These are phyloP conservation scores for Orientallactaga bullata DNA, from an alignment of 2,113 vertebrate genomes.

Conservation along the genomic window DNA sequence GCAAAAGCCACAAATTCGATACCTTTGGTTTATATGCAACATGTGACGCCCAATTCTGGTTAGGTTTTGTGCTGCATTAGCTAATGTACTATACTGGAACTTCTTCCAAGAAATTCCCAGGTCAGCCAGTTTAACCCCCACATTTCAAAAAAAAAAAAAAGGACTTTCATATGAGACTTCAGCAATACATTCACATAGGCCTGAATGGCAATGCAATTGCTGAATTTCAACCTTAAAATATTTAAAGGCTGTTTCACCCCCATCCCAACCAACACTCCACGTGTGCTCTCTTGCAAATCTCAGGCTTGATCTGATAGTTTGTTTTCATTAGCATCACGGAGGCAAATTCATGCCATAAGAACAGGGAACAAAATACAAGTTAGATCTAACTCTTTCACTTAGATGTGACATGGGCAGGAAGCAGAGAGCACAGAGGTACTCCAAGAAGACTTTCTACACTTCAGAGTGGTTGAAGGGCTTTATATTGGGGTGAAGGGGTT, in stretches of 20 bases:
- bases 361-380: neutral
- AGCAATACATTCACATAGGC: constrained; percentile 78
- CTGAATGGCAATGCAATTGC: constrained; percentile 67
- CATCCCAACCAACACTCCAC: neutral
- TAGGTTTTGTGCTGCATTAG: constrained; percentile 85
- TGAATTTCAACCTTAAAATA: constrained; percentile 83
- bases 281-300: constrained; percentile 50
- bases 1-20: constrained; percentile 85
- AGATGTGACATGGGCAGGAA: constrained; percentile 51
- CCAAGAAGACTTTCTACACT: constrained; percentile 1
- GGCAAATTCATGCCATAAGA: neutral
- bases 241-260: constrained; percentile 69
- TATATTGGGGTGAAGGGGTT: neutral
- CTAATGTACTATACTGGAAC: constrained; percentile 85
- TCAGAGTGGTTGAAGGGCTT: constrained; percentile 36
- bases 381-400: constrained; percentile 32
- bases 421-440: neutral
- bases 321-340: constrained; percentile 56
- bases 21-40: constrained; percentile 81
- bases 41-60: constrained; percentile 76
- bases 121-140: constrained; percentile 84
- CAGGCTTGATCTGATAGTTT: constrained; percentile 28
- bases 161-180: constrained; percentile 81
- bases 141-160: constrained; percentile 85
- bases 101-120: constrained; percentile 84